Base-by-base conservation (phyloP, 2,888 invertebrate genomes). In the Tipula unca region DNA sequence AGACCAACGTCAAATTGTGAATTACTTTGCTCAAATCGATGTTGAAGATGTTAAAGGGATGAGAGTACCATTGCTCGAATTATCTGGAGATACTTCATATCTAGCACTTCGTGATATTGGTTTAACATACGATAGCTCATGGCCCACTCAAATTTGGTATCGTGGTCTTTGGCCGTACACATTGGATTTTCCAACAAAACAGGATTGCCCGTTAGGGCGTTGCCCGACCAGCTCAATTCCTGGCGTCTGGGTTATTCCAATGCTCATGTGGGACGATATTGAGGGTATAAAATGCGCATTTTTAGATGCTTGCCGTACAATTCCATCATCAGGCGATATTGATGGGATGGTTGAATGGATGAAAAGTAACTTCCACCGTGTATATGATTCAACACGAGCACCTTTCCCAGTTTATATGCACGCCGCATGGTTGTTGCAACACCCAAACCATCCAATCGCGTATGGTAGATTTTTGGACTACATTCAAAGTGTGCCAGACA, bases 341-440 rank as follows among this genome's bases (percentile, higher is more conserved):
- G 90, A 93, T 0, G 92, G 89, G 0, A 90, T 94, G 87, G 91
- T 91, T 86, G 87, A 92, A 0, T 94, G 94, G 90, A 92, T 95
- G 88, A 89, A 92, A 85, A 88, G 89, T 0, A 95, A 95, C 89
- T 95, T 95, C 88, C 90, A 93, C 84, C 91, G 92, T 0, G 94
- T 94, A 87, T 95, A 95, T 89, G 87, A 91, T 0, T 91, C 92
- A 4, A 94, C 93, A 89, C 91, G 93, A 0, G 93, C 95, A 4
- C 95, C 95, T 0, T 94, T 94, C 88, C 94, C 94, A 0, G 92
- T 94, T 88, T 94, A 92, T 88, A 89, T 94, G 85, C 95, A 95
- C 88, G 93, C 94, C 2, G 92, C 93, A 4, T 94, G 94, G 93
- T 94, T 94, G 87, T 86, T 92, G 0, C 89, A 89, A 32, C 90